Percentiles rank a stretch among this genome's conserved stretches.
phyloP scores from a whole-genome alignment of 2,797 vertebrate species.

The Cetoscarus ocellatus region DNA sequence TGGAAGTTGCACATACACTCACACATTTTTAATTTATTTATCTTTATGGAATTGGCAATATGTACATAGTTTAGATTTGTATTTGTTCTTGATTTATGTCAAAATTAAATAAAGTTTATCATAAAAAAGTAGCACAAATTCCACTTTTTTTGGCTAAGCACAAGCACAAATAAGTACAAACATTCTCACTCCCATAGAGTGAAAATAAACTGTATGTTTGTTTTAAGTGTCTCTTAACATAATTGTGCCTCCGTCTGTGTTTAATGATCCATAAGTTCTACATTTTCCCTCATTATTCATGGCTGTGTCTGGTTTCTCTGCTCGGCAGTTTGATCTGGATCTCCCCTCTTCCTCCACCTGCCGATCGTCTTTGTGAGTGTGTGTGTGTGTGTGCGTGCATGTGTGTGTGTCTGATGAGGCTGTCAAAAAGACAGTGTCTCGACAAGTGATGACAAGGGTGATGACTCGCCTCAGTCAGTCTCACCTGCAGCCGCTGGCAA shows the following conservation, averaged over 20 bases:
- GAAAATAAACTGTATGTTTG: neutral
- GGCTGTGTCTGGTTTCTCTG: slow-evolving; percentile 11
- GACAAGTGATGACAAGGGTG: slow-evolving; percentile 58
- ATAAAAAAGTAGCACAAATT: too few species aligned
- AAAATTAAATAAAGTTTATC: too few species aligned
- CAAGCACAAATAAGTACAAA: too few species aligned
- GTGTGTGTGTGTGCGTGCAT: slow-evolving; percentile 42
- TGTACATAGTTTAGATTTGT: too few species aligned
- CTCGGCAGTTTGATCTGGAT: slow-evolving; percentile 35
- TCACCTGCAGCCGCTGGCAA: slow-evolving; percentile 56
- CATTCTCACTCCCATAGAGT: too few species aligned
- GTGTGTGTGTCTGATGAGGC: slow-evolving; percentile 56
- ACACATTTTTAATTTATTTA: too few species aligned
- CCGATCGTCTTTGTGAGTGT: slow-evolving; percentile 32
- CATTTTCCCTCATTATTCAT: slow-evolving; percentile 10
- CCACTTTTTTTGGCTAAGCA: too few species aligned
- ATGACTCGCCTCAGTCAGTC: slow-evolving; percentile 44
- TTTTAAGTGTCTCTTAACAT: slow-evolving; percentile 7
- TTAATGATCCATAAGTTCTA: slow-evolving; percentile 21
- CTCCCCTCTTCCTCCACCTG: slow-evolving; percentile 26
- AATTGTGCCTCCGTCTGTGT: slow-evolving; percentile 2
- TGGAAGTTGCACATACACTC: too few species aligned
- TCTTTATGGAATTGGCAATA: too few species aligned
- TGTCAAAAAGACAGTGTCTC: slow-evolving; percentile 60
- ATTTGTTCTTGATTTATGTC: too few species aligned